phyloP scores from a whole-genome alignment of 2,797 vertebrate genomes.

The Notamacropus eugenii region DNA sequence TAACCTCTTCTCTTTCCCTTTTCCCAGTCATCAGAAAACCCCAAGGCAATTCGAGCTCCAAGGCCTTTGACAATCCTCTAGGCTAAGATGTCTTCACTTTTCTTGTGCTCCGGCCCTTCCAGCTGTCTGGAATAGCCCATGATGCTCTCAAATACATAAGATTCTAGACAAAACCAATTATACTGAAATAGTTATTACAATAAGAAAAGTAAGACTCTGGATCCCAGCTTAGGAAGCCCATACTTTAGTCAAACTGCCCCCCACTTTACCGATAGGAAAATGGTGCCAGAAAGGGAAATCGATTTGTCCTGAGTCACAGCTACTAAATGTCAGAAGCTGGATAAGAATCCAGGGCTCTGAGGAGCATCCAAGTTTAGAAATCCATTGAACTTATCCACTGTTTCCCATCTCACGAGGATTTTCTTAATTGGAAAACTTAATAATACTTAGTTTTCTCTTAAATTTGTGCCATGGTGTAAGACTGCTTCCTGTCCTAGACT shows the following conservation, averaged over 20 bases:
- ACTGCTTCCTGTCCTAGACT: constrained; percentile 6
- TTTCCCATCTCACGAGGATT: not conserved
- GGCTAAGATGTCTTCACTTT: not conserved
- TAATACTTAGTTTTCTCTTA: not conserved
- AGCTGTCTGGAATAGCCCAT: not conserved
- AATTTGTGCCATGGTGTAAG: not conserved
- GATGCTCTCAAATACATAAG: not conserved
- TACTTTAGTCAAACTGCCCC: not conserved
- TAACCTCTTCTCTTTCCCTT: not conserved
- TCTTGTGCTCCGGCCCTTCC: not conserved
- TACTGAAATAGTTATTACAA: not conserved
- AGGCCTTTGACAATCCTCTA: not conserved
- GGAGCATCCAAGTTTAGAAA: not conserved
- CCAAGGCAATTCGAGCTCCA: not conserved
- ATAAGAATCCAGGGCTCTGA: not conserved
- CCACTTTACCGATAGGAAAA: not conserved
- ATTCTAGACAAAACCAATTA: not conserved
- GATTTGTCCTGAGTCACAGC: not conserved
- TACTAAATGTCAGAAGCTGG: not conserved
- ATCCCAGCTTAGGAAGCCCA: not conserved
- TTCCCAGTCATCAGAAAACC: not conserved
- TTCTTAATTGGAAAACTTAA: not conserved
- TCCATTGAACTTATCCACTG: not conserved
- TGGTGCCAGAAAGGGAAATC: not conserved
- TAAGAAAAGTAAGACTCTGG: not conserved